Conservation (phyloP, 2,113 vertebrate genomes). For the cattle (Bos taurus) region DNA sequence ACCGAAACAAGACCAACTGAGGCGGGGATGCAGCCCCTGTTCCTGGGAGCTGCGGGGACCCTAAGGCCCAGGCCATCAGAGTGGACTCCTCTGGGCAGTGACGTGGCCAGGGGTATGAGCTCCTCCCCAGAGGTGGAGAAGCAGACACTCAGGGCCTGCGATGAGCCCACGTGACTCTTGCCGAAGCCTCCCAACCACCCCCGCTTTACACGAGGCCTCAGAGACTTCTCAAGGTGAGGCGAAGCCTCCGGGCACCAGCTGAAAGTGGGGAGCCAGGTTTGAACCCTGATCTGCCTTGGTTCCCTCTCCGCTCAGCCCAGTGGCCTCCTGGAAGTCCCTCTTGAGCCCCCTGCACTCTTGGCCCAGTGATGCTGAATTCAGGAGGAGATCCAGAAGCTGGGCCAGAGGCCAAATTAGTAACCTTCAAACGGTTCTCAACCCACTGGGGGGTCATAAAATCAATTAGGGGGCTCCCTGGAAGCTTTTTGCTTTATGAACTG, state of each 20-base stretch:
- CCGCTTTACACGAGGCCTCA: accelerated
- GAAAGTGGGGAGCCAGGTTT: accelerated
- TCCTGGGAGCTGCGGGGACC: neutral
- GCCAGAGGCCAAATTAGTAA: neutral
- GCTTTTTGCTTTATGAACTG: neutral
- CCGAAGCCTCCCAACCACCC: neutral
- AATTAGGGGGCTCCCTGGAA: neutral
- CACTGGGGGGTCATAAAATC: neutral
- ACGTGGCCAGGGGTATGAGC: accelerated
- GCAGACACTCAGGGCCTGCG: neutral
- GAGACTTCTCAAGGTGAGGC: neutral
- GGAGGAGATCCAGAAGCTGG: neutral
- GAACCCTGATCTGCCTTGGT: neutral
- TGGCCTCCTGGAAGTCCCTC: neutral
- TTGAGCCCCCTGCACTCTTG: neutral
- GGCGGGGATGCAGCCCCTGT: neutral
- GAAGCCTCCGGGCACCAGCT: accelerated
- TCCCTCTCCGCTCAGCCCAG: neutral
- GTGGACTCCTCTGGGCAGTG: neutral
- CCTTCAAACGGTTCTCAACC: neutral
- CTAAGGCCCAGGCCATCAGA: accelerated
- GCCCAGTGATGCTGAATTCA: neutral
- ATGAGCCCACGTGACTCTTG: accelerated
- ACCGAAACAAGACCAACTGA: neutral
- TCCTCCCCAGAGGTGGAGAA: neutral